These are phyloP conservation scores for Cryptocephalus primarius DNA, from an alignment of 2,888 invertebrate species.

Conservation along the genomic window DNA sequence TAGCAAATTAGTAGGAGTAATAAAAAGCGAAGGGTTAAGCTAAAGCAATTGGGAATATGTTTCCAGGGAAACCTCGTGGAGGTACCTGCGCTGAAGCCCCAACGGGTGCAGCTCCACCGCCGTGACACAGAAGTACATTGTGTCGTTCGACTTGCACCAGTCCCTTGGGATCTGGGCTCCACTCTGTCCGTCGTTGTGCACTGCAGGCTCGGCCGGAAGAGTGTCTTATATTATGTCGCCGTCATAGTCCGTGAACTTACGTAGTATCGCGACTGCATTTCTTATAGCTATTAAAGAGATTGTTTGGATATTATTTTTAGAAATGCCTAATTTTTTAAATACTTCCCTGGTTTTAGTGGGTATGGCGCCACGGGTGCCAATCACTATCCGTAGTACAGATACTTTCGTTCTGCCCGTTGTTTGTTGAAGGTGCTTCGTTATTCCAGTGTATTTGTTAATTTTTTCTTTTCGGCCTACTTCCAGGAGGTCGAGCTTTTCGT, in stretches of 20 bases:
- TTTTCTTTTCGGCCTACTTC: constrained; percentile 17
- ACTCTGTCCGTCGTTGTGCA: no score
- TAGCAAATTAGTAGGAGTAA: no score
- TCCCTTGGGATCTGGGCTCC: no score
- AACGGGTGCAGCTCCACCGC: no score
- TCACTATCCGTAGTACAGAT: constrained; percentile 23
- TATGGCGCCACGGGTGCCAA: constrained; percentile 26
- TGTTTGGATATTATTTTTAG: constrained; percentile 11
- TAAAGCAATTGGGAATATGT: no score
- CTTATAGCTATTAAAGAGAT: constrained; percentile 22
- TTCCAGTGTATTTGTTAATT: constrained; percentile 15
- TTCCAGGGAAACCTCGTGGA: no score
- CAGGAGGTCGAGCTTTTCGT: constrained; percentile 13
- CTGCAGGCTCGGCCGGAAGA: no score
- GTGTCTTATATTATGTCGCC: neutral
- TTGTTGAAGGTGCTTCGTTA: constrained; percentile 13
- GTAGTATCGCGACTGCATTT: constrained; percentile 21
- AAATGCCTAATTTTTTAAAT: constrained; percentile 15
- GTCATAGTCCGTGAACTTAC: constrained; percentile 22
- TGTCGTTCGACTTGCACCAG: no score
- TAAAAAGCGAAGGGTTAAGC: no score
- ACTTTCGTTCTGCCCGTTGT: constrained; percentile 7
- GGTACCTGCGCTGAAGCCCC: no score
- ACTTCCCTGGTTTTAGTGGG: constrained; percentile 18
- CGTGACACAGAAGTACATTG: no score